Evolutionary conservation across 2,888 invertebrate species (phyloP), one percentile per base, ranked within the genome.

Genomic region (Drosophila diplacantha): DNA sequence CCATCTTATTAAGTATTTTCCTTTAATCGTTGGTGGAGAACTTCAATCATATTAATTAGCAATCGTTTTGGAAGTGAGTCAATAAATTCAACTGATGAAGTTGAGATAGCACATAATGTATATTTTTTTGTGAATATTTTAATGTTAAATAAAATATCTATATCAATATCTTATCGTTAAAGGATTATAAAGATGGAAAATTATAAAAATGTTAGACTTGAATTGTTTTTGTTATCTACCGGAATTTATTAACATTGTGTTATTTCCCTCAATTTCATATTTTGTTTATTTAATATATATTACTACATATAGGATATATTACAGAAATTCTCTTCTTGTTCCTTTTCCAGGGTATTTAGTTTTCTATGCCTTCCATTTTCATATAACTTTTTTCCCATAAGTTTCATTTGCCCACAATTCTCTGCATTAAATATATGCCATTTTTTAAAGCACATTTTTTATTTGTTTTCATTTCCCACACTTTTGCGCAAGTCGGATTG

Each of bases 351-450:
- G n/a, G 51, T 51, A 56, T 24, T 2, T n/a, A 0, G 2, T 26
- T 18, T 16, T 18, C 18, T 12, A 3, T 4, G 29, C 5, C 14
- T 5, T 4, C 5, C 0, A n/a, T n/a, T 41, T 24, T 8, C n/a
- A 43, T 16, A 3, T 9, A 14, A 8, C 12, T 12, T 7, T 18
- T 41, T 29, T 3, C 6, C 16, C 11, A 43, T 29, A 24, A 31
- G 39, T 5, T n/a, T n/a, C 2, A 5, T n/a, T 39, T 39, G n/a
- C 24, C 24, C 41, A 41, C 24, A 41, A 9, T 41, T 39, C 20
- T 22, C 22, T 47, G 29, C 49, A 35, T 57, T 58, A 66, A 66
- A 43, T 66, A 50, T 32, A 20, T 63, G 52, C 20, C n/a, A 34
- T 38, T 38, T 38, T 62, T 63, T n/a, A 52, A 51, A 44, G 37